A percentile compares a stretch with the other conserved stretches of the same genome.
These are phyloP conservation scores for Nicator chloris DNA, from an alignment of 2,113 vertebrate genomes.

Conservation along the genomic window DNA sequence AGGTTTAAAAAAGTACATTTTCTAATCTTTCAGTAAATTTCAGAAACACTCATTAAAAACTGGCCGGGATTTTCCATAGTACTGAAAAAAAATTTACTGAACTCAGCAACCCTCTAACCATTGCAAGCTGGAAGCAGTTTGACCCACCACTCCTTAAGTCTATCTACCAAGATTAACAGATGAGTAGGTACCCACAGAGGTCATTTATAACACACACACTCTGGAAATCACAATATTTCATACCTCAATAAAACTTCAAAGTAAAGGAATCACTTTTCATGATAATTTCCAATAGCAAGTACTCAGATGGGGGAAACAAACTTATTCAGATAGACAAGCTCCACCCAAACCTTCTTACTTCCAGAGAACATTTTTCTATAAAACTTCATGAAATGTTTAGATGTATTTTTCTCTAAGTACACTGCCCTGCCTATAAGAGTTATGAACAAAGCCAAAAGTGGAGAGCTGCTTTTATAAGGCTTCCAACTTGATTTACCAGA, in stretches of 20 bases:
- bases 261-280: not conserved
- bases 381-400: not conserved
- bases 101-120: not conserved
- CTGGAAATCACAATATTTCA: not conserved
- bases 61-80: not conserved
- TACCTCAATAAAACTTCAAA: constrained; percentile 8
- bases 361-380: not conserved
- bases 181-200: not conserved
- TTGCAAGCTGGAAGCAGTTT: not conserved
- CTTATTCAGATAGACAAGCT: not conserved
- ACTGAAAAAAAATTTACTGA: not conserved
- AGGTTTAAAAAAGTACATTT: not conserved
- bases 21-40: not conserved
- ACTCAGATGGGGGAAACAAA: not conserved
- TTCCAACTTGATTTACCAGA: constrained; percentile 9
- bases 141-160: not conserved
- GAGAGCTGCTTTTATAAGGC: not conserved
- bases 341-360: not conserved
- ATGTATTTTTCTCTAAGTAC: not conserved
- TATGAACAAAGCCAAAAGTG: not conserved
- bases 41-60: not conserved
- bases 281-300: not conserved
- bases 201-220: not conserved
- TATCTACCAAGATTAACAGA: constrained; percentile 8
- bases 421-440: not conserved